A percentile compares a stretch with the other conserved stretches of the same genome.
Conservation (phyloP, 1,140 invertebrate genomes). For the Aphelenchoides besseyi region DNA sequence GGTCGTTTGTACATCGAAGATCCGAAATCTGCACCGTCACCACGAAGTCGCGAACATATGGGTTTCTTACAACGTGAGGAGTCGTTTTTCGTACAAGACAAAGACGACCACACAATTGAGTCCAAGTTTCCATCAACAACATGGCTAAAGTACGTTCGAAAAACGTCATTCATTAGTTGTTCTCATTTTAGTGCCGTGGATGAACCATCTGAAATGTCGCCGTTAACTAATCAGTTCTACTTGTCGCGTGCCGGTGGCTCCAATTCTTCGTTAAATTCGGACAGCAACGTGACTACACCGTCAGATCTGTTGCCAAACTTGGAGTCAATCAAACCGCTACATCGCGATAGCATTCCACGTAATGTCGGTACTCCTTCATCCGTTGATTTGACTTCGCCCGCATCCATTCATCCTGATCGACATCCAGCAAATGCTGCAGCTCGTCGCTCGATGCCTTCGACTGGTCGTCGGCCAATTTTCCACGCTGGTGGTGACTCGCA, state of each 20-base stretch:
- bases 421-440: not conserved
- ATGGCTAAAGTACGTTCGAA: conserved; percentile 41
- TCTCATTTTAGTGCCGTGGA: conserved; percentile 33
- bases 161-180: not conserved
- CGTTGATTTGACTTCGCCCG: conserved; percentile 12
- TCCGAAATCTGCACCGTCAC: conserved; percentile 14
- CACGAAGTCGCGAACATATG: conserved; percentile 10
- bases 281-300: conserved; percentile 27
- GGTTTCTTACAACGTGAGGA: conserved; percentile 38
- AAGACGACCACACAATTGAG: conserved; percentile 27
- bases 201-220: conserved; percentile 43
- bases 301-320: conserved; percentile 11
- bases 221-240: conserved; percentile 26
- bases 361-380: conserved; percentile 4
- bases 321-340: conserved; percentile 10
- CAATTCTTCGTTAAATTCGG: conserved; percentile 24
- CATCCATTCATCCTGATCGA: conserved; percentile 13
- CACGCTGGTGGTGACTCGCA: not conserved
- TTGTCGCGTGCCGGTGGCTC: conserved; percentile 18
- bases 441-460: not conserved
- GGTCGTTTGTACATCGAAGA: conserved; percentile 38
- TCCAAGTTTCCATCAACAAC: conserved; percentile 50
- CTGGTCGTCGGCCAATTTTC: not conserved
- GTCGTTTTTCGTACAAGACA: conserved; percentile 45
- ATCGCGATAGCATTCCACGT: not conserved